A percentile compares a stretch with the other conserved stretches of the same genome.
Evolutionary conservation across 2,113 vertebrate species (phyloP).

Genomic region (Nestor notabilis): DNA sequence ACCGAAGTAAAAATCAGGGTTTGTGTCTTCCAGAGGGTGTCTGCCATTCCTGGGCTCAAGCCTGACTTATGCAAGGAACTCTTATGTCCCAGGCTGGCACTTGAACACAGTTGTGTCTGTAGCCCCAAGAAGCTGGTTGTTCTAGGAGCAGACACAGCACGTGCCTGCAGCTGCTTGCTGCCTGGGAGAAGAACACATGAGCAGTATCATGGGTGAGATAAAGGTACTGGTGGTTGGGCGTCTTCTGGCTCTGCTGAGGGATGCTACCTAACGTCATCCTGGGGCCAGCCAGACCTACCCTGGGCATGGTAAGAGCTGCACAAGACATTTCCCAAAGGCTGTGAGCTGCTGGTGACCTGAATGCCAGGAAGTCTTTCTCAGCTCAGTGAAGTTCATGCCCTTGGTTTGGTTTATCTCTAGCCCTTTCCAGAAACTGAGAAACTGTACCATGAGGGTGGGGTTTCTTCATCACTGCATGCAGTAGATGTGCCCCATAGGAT

Average conservation of each 20-base stretch:
- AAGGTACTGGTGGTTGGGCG: not conserved
- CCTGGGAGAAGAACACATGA: not conserved
- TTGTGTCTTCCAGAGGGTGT: not conserved
- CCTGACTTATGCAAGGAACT: not conserved
- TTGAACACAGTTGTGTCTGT: rapidly evolving
- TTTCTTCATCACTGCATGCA: not conserved
- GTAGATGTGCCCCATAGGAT: no score
- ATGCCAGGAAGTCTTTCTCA: not conserved
- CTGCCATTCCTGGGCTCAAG: not conserved
- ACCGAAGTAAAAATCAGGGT: not conserved
- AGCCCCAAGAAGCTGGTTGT: not conserved
- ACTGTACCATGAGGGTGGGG: rapidly evolving
- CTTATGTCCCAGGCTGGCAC: not conserved
- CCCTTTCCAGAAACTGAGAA: not conserved
- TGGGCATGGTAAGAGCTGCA: not conserved
- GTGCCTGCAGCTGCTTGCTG: not conserved
- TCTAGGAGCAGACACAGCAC: not conserved
- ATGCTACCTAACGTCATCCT: not conserved
- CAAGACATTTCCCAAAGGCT: not conserved
- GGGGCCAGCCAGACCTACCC: rapidly evolving
- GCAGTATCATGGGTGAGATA: not conserved
- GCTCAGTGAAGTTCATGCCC: not conserved
- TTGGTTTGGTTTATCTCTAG: not conserved
- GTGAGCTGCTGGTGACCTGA: not conserved
- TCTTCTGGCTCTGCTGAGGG: not conserved